A percentile compares a stretch with the other conserved stretches of the same genome.
These are phyloP conservation scores for Furcula furcula DNA, from an alignment of 2,888 invertebrate species.

Conservation along the genomic window DNA sequence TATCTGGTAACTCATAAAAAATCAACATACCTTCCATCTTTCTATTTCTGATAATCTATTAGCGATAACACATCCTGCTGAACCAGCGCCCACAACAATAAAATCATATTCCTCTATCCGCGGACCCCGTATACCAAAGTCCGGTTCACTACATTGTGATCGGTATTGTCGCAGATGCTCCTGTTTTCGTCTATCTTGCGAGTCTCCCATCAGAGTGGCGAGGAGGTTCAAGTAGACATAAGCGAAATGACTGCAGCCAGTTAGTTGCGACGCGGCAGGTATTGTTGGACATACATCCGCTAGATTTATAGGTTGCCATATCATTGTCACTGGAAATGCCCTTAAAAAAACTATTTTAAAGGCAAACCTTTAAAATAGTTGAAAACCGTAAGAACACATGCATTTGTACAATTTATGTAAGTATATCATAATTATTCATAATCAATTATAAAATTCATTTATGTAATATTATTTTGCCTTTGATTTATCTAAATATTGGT, in stretches of 20 bases:
- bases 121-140: conserved; percentile 6
- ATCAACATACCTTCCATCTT: conserved; percentile 45
- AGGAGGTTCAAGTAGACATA: conserved; percentile 48
- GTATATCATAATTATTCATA: too few relatives aligned
- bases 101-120: conserved; percentile 48
- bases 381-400: too few relatives aligned
- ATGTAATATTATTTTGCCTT: too few relatives aligned
- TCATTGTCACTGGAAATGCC: too few relatives aligned
- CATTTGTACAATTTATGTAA: too few relatives aligned
- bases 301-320: conserved; percentile 43
- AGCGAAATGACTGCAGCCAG: conserved; percentile 49
- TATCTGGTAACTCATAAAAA: too few relatives aligned
- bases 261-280: conserved; percentile 28
- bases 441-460: too few relatives aligned
- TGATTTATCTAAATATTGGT: too few relatives aligned
- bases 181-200: conserved; percentile 30
- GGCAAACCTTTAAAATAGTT: too few relatives aligned
- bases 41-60: conserved; percentile 47
- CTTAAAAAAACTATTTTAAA: too few relatives aligned
- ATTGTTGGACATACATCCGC: conserved; percentile 34
- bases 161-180: conserved; percentile 5
- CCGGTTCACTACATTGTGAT: background rate
- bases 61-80: conserved; percentile 58
- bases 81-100: conserved; percentile 58
- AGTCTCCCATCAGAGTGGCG: conserved; percentile 45